Conservation (phyloP, 2,113 vertebrate species). For the Leucopternis melanops region DNA sequence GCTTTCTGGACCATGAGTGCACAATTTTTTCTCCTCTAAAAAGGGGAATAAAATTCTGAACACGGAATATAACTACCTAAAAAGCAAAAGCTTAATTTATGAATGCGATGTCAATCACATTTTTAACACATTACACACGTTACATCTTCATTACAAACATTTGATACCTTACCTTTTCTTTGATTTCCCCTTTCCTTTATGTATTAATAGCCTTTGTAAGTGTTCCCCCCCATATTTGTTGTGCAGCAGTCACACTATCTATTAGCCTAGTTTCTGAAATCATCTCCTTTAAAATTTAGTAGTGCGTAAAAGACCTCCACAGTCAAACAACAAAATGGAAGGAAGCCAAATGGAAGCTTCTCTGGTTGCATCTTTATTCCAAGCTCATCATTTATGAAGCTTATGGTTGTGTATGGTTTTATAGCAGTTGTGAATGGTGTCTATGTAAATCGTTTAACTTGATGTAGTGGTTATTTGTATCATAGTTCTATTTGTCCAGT, state of each 20-base stretch:
- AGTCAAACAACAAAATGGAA: neutral
- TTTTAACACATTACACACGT: neutral
- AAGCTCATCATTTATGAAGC: neutral
- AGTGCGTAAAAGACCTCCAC: neutral
- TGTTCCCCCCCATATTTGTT: neutral
- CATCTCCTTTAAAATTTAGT: neutral
- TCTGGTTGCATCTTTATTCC: neutral
- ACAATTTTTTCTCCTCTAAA: neutral
- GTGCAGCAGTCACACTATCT: neutral
- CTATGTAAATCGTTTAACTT: neutral
- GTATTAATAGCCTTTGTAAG: neutral
- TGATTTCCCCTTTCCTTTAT: neutral
- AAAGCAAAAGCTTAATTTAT: neutral
- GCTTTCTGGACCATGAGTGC: neutral
- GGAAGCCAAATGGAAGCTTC: neutral
- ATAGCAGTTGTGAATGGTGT: neutral
- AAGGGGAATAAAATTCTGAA: neutral
- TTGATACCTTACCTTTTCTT: neutral
- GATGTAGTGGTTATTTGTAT: neutral
- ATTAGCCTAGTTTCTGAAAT: neutral
- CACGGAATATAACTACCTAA: neutral
- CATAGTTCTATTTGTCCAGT: neutral
- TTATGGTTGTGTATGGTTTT: neutral
- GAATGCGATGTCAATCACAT: neutral
- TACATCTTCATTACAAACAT: neutral